These are phyloP conservation scores for Agrochola lychnidis DNA, from an alignment of 2,888 invertebrate genomes.

Conservation along the genomic window DNA sequence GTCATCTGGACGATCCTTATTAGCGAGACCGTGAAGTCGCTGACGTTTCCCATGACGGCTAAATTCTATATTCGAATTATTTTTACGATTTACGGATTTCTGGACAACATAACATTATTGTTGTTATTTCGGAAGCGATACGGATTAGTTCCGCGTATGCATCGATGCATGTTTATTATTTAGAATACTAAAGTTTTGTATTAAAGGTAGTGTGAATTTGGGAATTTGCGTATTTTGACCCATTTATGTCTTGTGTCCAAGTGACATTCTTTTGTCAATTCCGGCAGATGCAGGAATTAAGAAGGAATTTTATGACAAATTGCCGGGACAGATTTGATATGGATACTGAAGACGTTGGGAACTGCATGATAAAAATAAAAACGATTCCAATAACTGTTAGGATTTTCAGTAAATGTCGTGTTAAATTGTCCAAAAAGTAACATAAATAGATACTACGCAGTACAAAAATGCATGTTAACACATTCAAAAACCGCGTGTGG, in stretches of 20 bases:
- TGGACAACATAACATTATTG: conserved; percentile 80
- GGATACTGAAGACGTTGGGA: neutral
- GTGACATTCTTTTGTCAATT: conserved; percentile 29
- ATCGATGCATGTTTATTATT: conserved; percentile 73
- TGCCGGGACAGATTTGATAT: conserved; percentile 18
- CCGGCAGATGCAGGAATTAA: conserved; percentile 27
- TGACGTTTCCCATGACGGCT: conserved; percentile 89
- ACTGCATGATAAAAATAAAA: neutral
- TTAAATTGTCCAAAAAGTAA: neutral
- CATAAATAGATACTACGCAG: neutral
- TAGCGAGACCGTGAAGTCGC: conserved; percentile 84
- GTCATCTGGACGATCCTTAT: conserved; percentile 80
- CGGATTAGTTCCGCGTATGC: conserved; percentile 85
- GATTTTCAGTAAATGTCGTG: neutral
- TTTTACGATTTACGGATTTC: conserved; percentile 77
- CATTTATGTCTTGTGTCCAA: conserved; percentile 22
- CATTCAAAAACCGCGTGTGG: conserved; percentile 55
- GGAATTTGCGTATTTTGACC: conserved; percentile 56
- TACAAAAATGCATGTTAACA: neutral
- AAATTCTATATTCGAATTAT: conserved; percentile 82
- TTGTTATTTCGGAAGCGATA: conserved; percentile 81
- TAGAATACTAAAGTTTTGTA: conserved; percentile 56
- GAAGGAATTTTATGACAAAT: conserved; percentile 22
- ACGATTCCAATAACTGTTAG: neutral
- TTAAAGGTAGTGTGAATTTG: conserved; percentile 46